phyloP scores from a whole-genome alignment of 2,888 invertebrate species.

The Drosophila aldrichi region DNA sequence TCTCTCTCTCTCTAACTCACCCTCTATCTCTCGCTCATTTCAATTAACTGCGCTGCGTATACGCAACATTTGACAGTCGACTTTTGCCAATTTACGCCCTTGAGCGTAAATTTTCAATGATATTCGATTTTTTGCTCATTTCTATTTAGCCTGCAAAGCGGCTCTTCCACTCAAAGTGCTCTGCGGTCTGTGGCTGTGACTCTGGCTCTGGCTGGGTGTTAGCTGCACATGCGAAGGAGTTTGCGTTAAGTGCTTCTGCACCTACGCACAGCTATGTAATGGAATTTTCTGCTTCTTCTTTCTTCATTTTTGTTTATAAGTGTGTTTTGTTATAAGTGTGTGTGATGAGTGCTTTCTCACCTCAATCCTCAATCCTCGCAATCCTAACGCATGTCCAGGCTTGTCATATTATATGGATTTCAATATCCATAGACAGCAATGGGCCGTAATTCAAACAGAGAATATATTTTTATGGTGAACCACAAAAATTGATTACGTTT shows the following conservation, averaged over 20 bases:
- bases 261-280: conserved; percentile 52
- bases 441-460: conserved; percentile 18
- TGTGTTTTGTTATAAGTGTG: conserved; percentile 22
- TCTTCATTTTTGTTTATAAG: conserved; percentile 29
- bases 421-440: conserved; percentile 26
- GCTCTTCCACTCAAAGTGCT: conserved; percentile 8
- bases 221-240: conserved; percentile 30
- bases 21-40: conserved; percentile 10
- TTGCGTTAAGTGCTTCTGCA: conserved; percentile 52
- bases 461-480: not conserved
- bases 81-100: conserved; percentile 34
- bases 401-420: conserved; percentile 14
- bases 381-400: conserved; percentile 7
- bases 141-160: not conserved
- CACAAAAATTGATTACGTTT: not conserved
- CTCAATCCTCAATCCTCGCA: not conserved
- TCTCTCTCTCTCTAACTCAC: not conserved
- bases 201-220: not conserved
- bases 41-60: conserved; percentile 71
- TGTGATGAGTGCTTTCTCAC: not conserved
- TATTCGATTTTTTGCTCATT: conserved; percentile 13
- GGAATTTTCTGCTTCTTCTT: conserved; percentile 42
- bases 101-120: conserved; percentile 28
- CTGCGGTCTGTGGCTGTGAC: conserved; percentile 25
- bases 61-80: conserved; percentile 65